These are phyloP conservation scores for Eretmochelys imbricata DNA, from an alignment of 2,113 vertebrate genomes.

Conservation along the genomic window DNA sequence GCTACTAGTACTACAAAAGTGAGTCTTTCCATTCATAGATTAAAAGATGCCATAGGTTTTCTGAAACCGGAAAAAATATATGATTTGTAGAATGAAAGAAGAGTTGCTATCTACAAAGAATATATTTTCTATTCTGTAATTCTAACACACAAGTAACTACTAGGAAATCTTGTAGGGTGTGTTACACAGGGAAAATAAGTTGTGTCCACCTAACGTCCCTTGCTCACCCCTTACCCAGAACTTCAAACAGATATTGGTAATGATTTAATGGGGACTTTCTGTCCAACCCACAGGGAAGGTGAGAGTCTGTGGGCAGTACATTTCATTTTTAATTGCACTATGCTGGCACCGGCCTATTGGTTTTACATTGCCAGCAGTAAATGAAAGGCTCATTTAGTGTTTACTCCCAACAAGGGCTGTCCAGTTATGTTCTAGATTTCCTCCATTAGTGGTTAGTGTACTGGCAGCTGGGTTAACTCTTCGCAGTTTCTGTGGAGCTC, in stretches of 20 bases:
- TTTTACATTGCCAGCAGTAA: conserved; percentile 25
- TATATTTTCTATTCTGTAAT: conserved; percentile 13
- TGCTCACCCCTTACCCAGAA: neutral
- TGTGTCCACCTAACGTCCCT: neutral
- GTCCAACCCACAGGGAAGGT: conserved; percentile 11
- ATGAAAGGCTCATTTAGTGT: neutral
- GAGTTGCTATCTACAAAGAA: neutral
- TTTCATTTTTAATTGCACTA: neutral
- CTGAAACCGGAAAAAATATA: neutral
- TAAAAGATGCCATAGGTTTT: neutral
- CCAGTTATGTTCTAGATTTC: neutral
- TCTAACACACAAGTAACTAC: neutral
- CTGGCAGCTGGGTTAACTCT: neutral
- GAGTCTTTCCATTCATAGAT: neutral
- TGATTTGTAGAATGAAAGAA: neutral
- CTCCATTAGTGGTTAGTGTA: neutral
- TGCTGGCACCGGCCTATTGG: neutral
- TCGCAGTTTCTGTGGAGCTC: neutral
- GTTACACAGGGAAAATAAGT: neutral
- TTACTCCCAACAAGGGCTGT: neutral
- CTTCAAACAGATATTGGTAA: neutral
- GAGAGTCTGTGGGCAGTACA: neutral
- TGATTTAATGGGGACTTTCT: neutral
- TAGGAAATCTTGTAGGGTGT: conserved; percentile 6
- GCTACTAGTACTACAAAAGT: neutral